Conservation (phyloP, 1,140 invertebrate genomes). For the Cotesia vestalis region DNA sequence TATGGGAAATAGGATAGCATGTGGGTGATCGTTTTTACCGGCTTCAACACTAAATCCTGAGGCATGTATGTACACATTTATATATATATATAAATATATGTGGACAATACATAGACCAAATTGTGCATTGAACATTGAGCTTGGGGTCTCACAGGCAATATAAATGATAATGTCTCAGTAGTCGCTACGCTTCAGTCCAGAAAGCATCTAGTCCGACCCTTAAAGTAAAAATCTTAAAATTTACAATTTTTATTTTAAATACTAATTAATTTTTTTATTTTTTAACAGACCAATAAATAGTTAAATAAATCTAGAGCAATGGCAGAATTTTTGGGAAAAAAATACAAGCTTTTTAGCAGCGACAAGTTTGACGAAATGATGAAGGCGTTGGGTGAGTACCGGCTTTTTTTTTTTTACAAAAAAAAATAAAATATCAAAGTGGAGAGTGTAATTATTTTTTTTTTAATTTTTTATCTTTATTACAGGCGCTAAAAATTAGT, state of each 20-base stretch:
- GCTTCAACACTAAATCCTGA: too few species aligned
- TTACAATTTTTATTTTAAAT: too few species aligned
- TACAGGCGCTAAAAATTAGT: too few species aligned
- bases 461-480: neutral
- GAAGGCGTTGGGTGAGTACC: conserved; percentile 80
- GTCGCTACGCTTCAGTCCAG: conserved; percentile 25
- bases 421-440: neutral
- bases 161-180: conserved; percentile 13
- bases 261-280: too few species aligned
- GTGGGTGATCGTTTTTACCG: too few species aligned
- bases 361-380: conserved; percentile 90
- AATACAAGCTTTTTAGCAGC: conserved; percentile 78
- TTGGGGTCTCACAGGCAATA: neutral
- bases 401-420: neutral
- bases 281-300: too few species aligned
- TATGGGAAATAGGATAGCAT: too few species aligned
- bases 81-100: conserved; percentile 8
- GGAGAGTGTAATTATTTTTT: neutral
- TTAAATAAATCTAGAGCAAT: neutral
- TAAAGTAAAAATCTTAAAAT: conserved; percentile 4
- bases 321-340: conserved; percentile 69
- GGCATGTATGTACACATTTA: neutral
- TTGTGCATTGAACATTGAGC: conserved; percentile 18
- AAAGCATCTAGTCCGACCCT: neutral
- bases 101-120: conserved; percentile 4